phyloP scores from a whole-genome alignment of 2,888 invertebrate species.

The Agelastica alni region DNA sequence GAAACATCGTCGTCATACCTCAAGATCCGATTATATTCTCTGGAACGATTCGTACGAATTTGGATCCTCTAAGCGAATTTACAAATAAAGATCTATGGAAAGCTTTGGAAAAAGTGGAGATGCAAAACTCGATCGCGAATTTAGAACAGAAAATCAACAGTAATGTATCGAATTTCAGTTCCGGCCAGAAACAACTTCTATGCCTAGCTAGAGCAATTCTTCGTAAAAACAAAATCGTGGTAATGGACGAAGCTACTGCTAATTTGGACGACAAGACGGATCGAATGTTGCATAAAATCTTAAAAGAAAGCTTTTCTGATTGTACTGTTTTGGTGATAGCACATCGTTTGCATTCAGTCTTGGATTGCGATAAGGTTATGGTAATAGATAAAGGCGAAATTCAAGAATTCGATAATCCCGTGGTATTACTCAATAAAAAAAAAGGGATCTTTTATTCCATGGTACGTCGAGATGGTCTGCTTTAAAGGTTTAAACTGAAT shows the following conservation, averaged over 20 bases:
- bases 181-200: constrained; percentile 62
- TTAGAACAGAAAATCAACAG: constrained; percentile 56
- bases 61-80: constrained; percentile 83
- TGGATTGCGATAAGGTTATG: constrained; percentile 59
- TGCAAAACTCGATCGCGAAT: constrained; percentile 69
- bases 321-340: constrained; percentile 61
- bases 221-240: constrained; percentile 56
- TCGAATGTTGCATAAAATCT: constrained; percentile 58
- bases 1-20: constrained; percentile 79
- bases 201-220: constrained; percentile 62
- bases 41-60: constrained; percentile 78
- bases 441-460: constrained; percentile 67
- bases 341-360: constrained; percentile 57
- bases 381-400: constrained; percentile 59
- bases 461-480: constrained; percentile 71
- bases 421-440: constrained; percentile 60
- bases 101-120: constrained; percentile 69
- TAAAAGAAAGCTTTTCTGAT: constrained; percentile 58
- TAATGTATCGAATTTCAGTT: constrained; percentile 54
- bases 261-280: constrained; percentile 61
- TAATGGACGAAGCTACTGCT: constrained; percentile 63
- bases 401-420: constrained; percentile 43
- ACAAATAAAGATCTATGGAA: constrained; percentile 80
- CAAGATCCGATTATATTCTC: constrained; percentile 85
- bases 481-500: too few species aligned